Evolutionary conservation across 2,888 invertebrate species (phyloP).

Genomic region (Ochropacha duplaris): DNA sequence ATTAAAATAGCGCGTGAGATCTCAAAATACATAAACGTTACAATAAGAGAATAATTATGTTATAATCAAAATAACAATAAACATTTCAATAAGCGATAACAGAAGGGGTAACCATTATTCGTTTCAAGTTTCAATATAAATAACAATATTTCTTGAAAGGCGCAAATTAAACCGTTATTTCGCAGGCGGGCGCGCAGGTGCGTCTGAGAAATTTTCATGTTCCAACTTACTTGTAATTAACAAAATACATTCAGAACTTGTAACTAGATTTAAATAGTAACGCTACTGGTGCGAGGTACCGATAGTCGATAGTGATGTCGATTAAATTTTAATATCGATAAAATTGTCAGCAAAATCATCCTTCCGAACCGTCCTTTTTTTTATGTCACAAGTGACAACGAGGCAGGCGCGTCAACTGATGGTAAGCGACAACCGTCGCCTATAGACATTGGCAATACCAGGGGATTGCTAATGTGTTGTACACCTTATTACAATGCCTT

Average conservation of each 20-base stretch:
- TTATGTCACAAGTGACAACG: too few species aligned
- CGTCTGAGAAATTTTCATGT: conserved; percentile 72
- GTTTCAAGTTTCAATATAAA: conserved; percentile 31
- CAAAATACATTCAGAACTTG: conserved; percentile 82
- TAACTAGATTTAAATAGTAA: conserved; percentile 82
- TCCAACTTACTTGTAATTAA: conserved; percentile 77
- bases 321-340: too few species aligned
- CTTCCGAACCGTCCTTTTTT: too few species aligned
- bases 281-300: conserved; percentile 46
- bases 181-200: conserved; percentile 60
- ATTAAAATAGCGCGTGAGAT: background rate
- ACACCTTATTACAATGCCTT: too few species aligned
- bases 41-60: background rate
- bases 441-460: too few species aligned
- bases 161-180: conserved; percentile 43
- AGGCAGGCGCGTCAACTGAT: too few species aligned
- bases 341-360: too few species aligned
- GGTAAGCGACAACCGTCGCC: too few species aligned
- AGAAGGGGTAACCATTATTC: conserved; percentile 9
- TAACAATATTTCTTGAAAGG: conserved; percentile 58
- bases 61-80: background rate
- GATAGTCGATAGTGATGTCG: conserved; percentile 27
- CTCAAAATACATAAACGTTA: background rate
- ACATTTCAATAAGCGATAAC: background rate
- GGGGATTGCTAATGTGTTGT: too few species aligned